These are phyloP conservation scores for Parazoanthus darwini DNA, from an alignment of 92 coral and sea anemone species.

Conservation along the genomic window DNA sequence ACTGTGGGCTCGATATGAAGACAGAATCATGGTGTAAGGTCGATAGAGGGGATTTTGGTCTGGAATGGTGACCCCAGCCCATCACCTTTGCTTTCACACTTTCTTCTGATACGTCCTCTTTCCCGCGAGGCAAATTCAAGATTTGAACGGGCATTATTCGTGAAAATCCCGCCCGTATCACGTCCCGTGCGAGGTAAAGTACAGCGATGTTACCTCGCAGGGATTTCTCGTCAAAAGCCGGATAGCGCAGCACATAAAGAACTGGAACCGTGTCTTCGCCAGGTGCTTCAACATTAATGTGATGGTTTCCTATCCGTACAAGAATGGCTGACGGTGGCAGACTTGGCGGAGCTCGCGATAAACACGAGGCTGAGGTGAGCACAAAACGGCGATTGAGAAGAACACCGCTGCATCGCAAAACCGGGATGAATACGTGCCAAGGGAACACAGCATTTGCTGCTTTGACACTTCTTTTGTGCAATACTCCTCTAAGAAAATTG, in stretches of 20 bases:
- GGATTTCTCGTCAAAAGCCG: constrained; percentile 47
- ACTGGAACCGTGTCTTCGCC: constrained; percentile 70
- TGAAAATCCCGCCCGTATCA: constrained; percentile 46
- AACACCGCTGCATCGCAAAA: constrained; percentile 81
- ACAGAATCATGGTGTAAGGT: constrained; percentile 60
- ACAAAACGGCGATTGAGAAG: constrained; percentile 75
- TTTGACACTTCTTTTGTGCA: constrained; percentile 31
- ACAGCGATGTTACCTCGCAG: constrained; percentile 62
- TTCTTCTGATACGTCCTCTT: not conserved
- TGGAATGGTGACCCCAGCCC: constrained; percentile 80
- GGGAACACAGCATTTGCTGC: constrained; percentile 47
- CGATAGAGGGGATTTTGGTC: constrained; percentile 48
- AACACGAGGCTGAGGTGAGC: constrained; percentile 78
- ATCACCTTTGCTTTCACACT: constrained; percentile 45
- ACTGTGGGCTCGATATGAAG: constrained; percentile 30
- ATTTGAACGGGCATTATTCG: constrained; percentile 25
- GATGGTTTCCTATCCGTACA: constrained; percentile 66
- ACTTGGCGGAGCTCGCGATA: constrained; percentile 35
- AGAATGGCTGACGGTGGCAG: constrained; percentile 51
- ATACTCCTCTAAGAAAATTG: constrained; percentile 6
- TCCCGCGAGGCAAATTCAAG: constrained; percentile 16
- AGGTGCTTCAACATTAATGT: constrained; percentile 47
- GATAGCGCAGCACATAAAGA: constrained; percentile 60
- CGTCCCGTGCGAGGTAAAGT: constrained; percentile 65
- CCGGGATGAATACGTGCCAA: constrained; percentile 78